Base-by-base conservation (phyloP, 1,140 invertebrate genomes). In the Oryctes rhinoceros region DNA sequence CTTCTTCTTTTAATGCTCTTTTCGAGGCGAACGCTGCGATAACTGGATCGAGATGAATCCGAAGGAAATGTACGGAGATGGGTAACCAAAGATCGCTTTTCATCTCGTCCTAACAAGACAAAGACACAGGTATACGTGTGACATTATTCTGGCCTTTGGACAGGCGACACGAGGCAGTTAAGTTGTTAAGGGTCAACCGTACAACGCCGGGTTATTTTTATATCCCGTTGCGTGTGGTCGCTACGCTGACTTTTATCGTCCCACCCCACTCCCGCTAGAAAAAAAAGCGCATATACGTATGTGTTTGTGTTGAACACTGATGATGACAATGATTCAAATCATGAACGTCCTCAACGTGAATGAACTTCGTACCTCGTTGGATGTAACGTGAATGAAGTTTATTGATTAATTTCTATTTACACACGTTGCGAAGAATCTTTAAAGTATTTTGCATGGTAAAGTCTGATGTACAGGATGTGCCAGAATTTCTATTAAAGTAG, bases 161-260 rank as follows among this genome's bases (percentile, higher is more conserved):
- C 79, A 80, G 79, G 71, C 74, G 75, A 80, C 71, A 80, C 75
- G 75, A 76, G 75, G 75, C 78, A 79, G 78, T 79, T 79, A 79
- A 79, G 78, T 79, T 79, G 78, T 79, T 79, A 67, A 71, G 39
- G 48, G 77, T 78, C 77, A 65, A 30, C 77, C 65, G 49, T 79
- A 79, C 79, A 62, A 76, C 75, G 44, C 30, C 35, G 65, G 75
- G 67, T 75, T 76, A 76, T 49, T 80, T 80, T 80, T 80, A 80
- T 80, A 71, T 80, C 67, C 30, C 74, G 65, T 80, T 49, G 74
- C 79, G 79, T 80, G 79, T 80, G 79, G 79, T 80, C 79, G 79
- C 49, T 30, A 15, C 35, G 59, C 15, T 80, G 79, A 80, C 79
- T 71, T 80, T 80, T 80, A 80, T 80, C 71, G 71, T 47, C 59